These are phyloP conservation scores for Motacilla alba DNA, from an alignment of 2,113 vertebrate species.

Conservation along the genomic window DNA sequence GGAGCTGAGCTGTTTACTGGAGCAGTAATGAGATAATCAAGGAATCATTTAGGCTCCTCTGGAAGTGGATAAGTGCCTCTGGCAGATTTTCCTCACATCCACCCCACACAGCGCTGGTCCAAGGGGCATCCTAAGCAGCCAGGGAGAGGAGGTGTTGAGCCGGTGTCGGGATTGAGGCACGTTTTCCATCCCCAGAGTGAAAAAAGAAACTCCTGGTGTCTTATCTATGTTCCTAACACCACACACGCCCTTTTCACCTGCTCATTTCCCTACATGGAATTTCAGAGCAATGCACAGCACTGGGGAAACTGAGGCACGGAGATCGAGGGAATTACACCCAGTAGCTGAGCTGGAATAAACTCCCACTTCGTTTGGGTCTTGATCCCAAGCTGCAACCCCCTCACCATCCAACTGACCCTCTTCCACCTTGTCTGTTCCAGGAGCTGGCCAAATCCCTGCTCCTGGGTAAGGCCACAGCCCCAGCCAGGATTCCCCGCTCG, in stretches of 20 bases:
- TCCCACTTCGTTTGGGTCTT: neutral
- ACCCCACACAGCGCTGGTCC: fast-evolving
- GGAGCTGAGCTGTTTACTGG: slow-evolving; percentile 46
- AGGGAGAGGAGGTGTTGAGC: neutral
- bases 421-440: neutral
- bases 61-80: neutral
- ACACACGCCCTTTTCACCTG: fast-evolving
- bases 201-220: neutral
- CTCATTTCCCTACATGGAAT: neutral
- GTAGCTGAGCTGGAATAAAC: neutral
- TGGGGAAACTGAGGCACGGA: neutral
- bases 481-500: slow-evolving; percentile 6
- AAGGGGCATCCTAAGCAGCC: neutral
- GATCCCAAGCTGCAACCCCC: neutral
- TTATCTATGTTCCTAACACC: neutral
- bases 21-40: neutral
- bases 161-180: fast-evolving
- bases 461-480: neutral
- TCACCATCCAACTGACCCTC: neutral
- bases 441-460: neutral
- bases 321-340: neutral
- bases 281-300: neutral
- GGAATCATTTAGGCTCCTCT: neutral
- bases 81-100: neutral
- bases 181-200: neutral